Base-by-base conservation (phyloP, 2,888 invertebrate genomes). In the Morinoia aosen region DNA sequence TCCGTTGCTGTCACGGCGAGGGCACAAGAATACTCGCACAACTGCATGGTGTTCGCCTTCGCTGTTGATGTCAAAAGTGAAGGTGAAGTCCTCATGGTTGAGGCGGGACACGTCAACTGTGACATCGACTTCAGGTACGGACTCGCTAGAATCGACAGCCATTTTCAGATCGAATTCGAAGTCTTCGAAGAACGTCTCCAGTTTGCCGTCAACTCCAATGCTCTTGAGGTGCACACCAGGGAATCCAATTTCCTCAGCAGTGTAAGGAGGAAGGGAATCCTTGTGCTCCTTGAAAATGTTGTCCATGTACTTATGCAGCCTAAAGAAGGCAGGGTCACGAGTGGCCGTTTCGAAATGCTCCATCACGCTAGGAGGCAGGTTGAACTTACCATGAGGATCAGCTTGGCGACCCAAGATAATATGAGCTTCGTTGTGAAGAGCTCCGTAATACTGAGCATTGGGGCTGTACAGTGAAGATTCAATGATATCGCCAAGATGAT, bases 301-400 rank as follows among this genome's bases (percentile, higher is more conserved):
- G 97, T 98, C 98, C 96, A 98, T 97, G 96, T 98, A 98, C 97
- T 98, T 98, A 97, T 97, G 98, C 96, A 98, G 97, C 97, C 98
- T 98, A 97, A 98, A 98, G 98, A 98, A 98, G 93, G 98, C 97
- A 57, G 98, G 98, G 97, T 98, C 98, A 96, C 98, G 98, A 96
- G 98, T 48, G 48, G 48, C 48, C 48, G 48, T 48, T 48, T 48
- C 48, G 48, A 48, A 48, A 48, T 48, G 48, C 48, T 48, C 48
- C 48, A 48, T 48, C 48, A 48, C 48, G 48, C 48, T 97, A 61
- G 97, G 97, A 56, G 97, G 96, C 94, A 97, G 96, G 90, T 97
- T 97, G 97, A 97, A 97, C 96, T 97, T 97, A 97, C 97, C 97
- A 48, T 48, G 48, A 48, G 48, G 48, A 48, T 48, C 48, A 48